Percentiles rank a stretch among this genome's conserved stretches.
Evolutionary conservation across 2,888 invertebrate genomes (phyloP).

Genomic region (Amphipyra tragopoginis): DNA sequence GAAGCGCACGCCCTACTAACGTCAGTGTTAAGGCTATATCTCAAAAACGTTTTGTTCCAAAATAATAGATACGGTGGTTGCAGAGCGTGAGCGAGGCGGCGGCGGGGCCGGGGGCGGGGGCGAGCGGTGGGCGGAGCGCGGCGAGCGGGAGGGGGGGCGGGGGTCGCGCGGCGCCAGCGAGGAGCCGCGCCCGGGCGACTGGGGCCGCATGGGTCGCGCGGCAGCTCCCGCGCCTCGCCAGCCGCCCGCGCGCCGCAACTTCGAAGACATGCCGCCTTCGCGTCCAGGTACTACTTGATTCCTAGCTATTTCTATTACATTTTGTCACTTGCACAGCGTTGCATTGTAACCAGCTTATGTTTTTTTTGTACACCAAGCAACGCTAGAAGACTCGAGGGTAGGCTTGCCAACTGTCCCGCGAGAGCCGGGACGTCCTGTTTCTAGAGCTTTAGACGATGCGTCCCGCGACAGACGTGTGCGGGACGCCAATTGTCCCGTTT

Average conservation of each 20-base stretch:
- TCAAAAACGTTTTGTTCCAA: constrained; percentile 18
- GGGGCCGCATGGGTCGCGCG: constrained; percentile 80
- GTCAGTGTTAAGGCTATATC: not conserved
- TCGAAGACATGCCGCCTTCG: constrained; percentile 83
- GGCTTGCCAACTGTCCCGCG: too few species aligned
- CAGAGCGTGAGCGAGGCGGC: constrained; percentile 74
- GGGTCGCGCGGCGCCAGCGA: constrained; percentile 77
- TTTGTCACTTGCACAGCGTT: too few species aligned
- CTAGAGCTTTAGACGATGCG: too few species aligned
- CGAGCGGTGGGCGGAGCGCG: constrained; percentile 71
- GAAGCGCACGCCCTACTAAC: too few species aligned
- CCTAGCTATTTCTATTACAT: not conserved
- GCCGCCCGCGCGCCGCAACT: constrained; percentile 68
- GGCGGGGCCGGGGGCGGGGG: constrained; percentile 69
- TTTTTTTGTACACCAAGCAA: too few species aligned
- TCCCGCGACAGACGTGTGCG: too few species aligned
- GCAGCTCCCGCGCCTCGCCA: constrained; percentile 70
- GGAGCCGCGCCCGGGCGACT: constrained; percentile 67
- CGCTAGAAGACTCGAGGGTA: too few species aligned
- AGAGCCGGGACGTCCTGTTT: too few species aligned
- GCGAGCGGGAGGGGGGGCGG: constrained; percentile 64
- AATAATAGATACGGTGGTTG: constrained; percentile 43
- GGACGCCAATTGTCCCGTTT: too few species aligned
- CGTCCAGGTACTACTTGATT: constrained; percentile 71
- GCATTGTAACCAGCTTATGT: too few species aligned